Conservation (phyloP, 2,113 vertebrate genomes). For the Sula dactylatra region DNA sequence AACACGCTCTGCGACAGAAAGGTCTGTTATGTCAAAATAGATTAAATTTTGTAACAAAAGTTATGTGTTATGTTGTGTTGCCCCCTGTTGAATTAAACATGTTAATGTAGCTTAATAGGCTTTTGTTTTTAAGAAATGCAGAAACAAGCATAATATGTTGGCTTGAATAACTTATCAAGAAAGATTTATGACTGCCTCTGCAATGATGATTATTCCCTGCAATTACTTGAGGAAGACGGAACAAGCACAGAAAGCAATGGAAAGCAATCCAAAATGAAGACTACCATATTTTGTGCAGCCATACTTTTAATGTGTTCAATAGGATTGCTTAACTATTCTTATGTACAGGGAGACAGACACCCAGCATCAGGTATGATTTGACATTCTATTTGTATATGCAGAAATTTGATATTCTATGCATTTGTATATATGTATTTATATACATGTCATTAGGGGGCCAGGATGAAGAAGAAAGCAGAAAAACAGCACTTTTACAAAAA, state of each 20-base stretch:
- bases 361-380: not conserved
- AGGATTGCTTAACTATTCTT: not conserved
- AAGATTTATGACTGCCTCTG: not conserved
- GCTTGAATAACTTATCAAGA: not conserved
- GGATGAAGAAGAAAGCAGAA: not conserved
- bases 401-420: not conserved
- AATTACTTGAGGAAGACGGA: not conserved
- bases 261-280: not conserved
- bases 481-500: not conserved
- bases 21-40: not conserved
- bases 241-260: not conserved
- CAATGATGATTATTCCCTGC: not conserved
- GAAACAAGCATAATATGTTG: not conserved
- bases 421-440: not conserved
- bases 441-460: not conserved
- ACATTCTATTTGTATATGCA: not conserved
- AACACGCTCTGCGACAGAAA: not conserved
- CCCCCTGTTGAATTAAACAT: not conserved
- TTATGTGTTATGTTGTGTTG: not conserved
- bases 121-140: not conserved
- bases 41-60: not conserved
- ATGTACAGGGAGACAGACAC: not conserved
- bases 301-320: not conserved
- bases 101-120: not conserved
- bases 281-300: not conserved